phyloP scores from a whole-genome alignment of 2,888 invertebrate species.

The Trimorus sp. region DNA sequence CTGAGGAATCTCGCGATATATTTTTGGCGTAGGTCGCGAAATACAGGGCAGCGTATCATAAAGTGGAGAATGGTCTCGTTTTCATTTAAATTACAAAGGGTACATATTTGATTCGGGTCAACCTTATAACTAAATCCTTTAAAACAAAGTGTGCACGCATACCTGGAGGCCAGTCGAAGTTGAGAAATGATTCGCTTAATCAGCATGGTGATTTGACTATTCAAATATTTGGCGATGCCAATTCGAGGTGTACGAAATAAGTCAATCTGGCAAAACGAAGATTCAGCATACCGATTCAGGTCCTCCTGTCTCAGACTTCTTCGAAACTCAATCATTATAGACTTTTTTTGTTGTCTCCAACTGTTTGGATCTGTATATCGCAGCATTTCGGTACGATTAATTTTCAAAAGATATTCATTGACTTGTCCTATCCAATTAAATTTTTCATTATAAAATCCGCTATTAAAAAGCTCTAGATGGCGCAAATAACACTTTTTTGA shows the following conservation, averaged over 20 bases:
- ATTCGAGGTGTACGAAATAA: neutral
- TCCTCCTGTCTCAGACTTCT: neutral
- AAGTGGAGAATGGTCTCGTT: neutral
- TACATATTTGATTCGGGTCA: constrained; percentile 1
- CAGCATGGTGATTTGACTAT: neutral
- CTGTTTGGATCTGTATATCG: neutral
- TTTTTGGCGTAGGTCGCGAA: no score
- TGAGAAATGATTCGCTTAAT: neutral
- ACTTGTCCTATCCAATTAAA: constrained; percentile 20
- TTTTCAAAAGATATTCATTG: constrained; percentile 1
- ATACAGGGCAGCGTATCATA: neutral
- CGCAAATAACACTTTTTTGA: constrained; percentile 8
- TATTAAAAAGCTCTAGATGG: constrained; percentile 7
- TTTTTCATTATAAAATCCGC: neutral
- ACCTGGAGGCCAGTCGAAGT: neutral
- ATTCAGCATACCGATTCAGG: neutral
- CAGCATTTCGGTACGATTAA: neutral
- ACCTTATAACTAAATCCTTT: neutral
- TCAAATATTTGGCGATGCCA: no score
- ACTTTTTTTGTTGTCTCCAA: neutral
- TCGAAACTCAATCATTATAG: neutral
- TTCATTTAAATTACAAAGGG: neutral
- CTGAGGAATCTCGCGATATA: no score
- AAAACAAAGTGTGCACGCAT: neutral
- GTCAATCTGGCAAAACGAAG: neutral